phyloP scores from a whole-genome alignment of 2,888 invertebrate genomes.

The Drosophila barbarae region DNA sequence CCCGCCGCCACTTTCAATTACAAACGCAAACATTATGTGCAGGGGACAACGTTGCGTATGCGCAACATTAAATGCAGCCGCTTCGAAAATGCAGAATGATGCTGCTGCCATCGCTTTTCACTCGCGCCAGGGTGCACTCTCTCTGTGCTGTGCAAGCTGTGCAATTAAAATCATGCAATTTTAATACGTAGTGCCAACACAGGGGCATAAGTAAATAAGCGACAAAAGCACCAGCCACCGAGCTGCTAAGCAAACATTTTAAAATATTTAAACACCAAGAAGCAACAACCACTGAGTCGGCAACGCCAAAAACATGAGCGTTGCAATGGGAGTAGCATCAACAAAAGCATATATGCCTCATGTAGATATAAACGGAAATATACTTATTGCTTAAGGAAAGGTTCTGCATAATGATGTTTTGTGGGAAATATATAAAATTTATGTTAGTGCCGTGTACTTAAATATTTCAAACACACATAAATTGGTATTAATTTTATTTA shows the following conservation, averaged over 20 bases:
- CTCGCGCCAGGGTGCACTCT: conserved; percentile 38
- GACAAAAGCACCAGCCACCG: conserved; percentile 41
- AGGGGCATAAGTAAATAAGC: conserved; percentile 68
- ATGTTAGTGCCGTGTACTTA: too few relatives aligned
- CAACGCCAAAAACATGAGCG: neutral
- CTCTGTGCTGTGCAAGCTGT: conserved; percentile 52
- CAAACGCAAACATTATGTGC: conserved; percentile 37
- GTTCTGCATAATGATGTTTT: too few relatives aligned
- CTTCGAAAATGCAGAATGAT: conserved; percentile 45
- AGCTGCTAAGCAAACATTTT: conserved; percentile 72
- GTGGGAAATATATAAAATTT: too few relatives aligned
- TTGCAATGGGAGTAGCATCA: neutral
- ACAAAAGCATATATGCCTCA: neutral
- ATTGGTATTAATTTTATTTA: too few relatives aligned
- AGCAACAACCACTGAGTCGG: conserved; percentile 18
- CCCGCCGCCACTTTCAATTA: conserved; percentile 28
- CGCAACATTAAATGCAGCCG: conserved; percentile 62
- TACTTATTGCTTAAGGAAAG: neutral
- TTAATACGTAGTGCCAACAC: conserved; percentile 72
- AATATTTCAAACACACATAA: too few relatives aligned
- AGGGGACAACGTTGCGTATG: conserved; percentile 56
- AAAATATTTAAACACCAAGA: conserved; percentile 66
- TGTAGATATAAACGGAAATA: neutral
- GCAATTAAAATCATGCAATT: conserved; percentile 77
- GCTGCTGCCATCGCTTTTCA: conserved; percentile 25